Base-by-base conservation (phyloP, 2,113 vertebrate genomes). In the Spizaetus ornatus region DNA sequence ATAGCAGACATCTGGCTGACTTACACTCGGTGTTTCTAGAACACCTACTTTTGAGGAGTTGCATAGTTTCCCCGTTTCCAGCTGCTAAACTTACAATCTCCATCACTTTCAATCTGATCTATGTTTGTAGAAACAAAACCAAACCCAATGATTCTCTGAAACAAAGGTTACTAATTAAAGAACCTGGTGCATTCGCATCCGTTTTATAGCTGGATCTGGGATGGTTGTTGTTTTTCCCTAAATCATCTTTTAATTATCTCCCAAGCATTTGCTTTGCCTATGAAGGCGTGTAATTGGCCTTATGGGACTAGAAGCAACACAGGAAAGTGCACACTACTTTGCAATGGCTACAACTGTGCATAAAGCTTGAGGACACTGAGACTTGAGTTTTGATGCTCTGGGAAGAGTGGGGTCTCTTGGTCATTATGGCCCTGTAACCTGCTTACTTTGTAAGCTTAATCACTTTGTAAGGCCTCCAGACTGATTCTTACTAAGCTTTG, bases 181-280 rank as follows among this genome's bases (percentile, higher is more conserved):
- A 71, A 69, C 23, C 52, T 56, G 52, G n/a, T n/a, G 31, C 22
- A 10, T 86, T 66, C 27, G 1, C 42, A 74, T 72, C 72, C 26
- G 6, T 95, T 94, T 73, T 87, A 82, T 38, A 70, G 48, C 85
- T 97, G 81, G 42, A 79, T 85, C 62, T 93, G 53, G 2, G 7
- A 0, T 58, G 36, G 17, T 10, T 32, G 53, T 34, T 32, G 27
- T 67, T 91, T 93, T 95, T 81, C 48, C 92, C 48, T 93, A 93
- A 95, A 93, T 95, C 7, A 65, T 83, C 31, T 95, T 97, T 96
- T 90, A 95, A 94, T 95, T 97, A 88, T 77, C 62, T 91, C 84
- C 40, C 29, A 81, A 85, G 38, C 27, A 71, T 89, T 97, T 94
- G 52, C 50, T 86, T 94, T 76, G 42, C 77, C 74, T 96, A 8